Conservation (phyloP, 2,113 vertebrate genomes). For the Sardina pilchardus region DNA sequence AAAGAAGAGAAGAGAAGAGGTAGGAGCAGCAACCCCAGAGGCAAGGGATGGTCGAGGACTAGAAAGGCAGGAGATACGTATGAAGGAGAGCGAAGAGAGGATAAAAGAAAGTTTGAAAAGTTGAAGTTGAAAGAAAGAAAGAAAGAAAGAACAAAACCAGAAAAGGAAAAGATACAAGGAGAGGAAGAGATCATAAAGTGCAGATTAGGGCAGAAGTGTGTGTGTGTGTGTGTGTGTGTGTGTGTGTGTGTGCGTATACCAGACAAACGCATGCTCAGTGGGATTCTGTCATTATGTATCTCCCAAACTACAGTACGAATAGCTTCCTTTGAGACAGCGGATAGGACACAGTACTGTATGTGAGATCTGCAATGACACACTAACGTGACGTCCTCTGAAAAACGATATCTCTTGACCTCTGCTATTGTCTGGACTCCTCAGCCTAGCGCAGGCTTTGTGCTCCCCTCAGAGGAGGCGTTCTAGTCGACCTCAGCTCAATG, state of each 20-base stretch:
- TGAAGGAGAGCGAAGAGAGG: slow-evolving; percentile 40
- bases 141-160: not conserved
- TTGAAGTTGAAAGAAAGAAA: too few species aligned
- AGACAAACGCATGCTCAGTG: slow-evolving; percentile 34
- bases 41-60: not conserved
- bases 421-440: too few species aligned
- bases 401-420: too few species aligned
- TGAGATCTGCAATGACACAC: too few species aligned
- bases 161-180: not conserved
- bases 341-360: too few species aligned
- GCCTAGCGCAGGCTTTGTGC: too few species aligned
- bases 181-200: not conserved
- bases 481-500: too few species aligned
- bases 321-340: not conserved
- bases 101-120: slow-evolving; percentile 24
- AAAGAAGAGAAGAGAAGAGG: not conserved
- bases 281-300: too few species aligned
- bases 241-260: slow-evolving; percentile 35
- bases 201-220: not conserved
- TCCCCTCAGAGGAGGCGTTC: too few species aligned
- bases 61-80: not conserved
- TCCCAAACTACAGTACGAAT: not conserved
- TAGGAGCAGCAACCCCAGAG: too few species aligned
- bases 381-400: too few species aligned
- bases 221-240: not conserved